phyloP scores from a whole-genome alignment of 23 tunicate species.

The Phallusia fumigata region DNA sequence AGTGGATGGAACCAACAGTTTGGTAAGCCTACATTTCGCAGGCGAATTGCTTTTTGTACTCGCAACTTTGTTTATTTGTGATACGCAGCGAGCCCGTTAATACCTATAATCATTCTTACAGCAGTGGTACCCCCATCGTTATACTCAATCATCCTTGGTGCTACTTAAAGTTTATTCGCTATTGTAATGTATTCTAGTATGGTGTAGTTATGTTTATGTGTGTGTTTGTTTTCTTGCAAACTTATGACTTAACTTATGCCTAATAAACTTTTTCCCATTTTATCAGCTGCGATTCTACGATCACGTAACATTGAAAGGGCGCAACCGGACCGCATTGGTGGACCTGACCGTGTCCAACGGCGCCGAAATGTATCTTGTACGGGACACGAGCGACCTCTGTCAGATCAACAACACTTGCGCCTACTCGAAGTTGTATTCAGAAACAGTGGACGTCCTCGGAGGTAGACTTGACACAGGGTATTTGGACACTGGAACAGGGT shows the following conservation, averaged over 20 bases:
- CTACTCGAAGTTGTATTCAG: constrained; percentile 11
- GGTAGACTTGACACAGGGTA: not conserved
- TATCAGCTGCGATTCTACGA: constrained; percentile 10
- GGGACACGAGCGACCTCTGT: constrained; percentile 6
- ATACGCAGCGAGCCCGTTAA: too few species aligned
- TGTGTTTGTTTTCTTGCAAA: too few species aligned
- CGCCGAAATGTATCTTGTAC: not conserved
- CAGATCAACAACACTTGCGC: constrained; percentile 3
- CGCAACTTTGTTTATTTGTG: too few species aligned
- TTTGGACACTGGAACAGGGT: constrained; percentile 16
- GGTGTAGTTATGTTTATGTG: too few species aligned
- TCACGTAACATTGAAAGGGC: constrained; percentile 13
- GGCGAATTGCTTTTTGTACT: too few species aligned
- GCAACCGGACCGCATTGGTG: constrained; percentile 10
- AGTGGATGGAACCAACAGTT: constrained; percentile 13
- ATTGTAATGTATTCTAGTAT: too few species aligned
- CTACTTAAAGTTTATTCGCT: too few species aligned
- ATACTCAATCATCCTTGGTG: too few species aligned
- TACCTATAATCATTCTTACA: too few species aligned
- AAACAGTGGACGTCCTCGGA: not conserved
- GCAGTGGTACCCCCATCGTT: too few species aligned
- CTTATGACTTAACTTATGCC: too few species aligned
- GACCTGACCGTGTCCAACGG: not conserved
- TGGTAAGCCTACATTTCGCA: constrained; percentile 19
- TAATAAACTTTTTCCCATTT: not conserved